Conservation (phyloP, 1,140 invertebrate genomes). For the Anthonomus grandis region DNA sequence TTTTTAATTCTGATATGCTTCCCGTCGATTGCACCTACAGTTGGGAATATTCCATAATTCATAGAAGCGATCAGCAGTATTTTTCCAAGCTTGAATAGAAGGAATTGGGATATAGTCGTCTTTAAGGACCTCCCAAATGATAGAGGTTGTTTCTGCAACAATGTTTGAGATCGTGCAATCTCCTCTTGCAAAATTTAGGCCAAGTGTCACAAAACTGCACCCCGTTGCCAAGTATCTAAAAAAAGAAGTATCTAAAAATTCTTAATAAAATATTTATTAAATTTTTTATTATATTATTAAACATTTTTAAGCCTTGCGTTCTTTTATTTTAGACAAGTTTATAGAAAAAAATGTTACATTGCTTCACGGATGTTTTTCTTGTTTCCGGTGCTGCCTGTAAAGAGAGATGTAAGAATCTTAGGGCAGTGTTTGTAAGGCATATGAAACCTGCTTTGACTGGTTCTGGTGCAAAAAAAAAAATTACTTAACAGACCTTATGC, state of each 20-base stretch:
- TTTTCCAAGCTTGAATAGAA: too few relatives aligned
- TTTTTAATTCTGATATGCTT: too few relatives aligned
- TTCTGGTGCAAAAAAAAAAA: conserved; percentile 1
- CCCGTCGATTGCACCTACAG: too few relatives aligned
- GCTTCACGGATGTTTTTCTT: background rate
- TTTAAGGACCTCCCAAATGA: too few relatives aligned
- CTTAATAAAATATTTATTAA: conserved; percentile 11
- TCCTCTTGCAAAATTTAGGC: too few relatives aligned
- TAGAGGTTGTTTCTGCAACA: too few relatives aligned
- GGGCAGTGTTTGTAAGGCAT: too few relatives aligned
- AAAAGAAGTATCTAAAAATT: conserved; percentile 10
- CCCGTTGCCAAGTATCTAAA: too few relatives aligned
- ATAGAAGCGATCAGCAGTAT: conserved; percentile 12
- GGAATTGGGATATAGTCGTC: too few relatives aligned
- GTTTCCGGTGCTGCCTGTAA: conserved; percentile 6
- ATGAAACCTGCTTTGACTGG: conserved; percentile 5
- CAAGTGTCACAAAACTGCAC: background rate
- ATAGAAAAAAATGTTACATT: background rate
- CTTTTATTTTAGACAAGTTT: background rate
- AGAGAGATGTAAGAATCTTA: conserved; percentile 11
- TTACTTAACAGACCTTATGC: conserved; percentile 4
- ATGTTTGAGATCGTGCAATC: too few relatives aligned
- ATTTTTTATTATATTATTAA: conserved; percentile 4
- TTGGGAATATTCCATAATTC: too few relatives aligned
- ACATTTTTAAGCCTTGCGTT: background rate